phyloP scores from a whole-genome alignment of 2,113 vertebrate species.

The Hyaena hyaena region DNA sequence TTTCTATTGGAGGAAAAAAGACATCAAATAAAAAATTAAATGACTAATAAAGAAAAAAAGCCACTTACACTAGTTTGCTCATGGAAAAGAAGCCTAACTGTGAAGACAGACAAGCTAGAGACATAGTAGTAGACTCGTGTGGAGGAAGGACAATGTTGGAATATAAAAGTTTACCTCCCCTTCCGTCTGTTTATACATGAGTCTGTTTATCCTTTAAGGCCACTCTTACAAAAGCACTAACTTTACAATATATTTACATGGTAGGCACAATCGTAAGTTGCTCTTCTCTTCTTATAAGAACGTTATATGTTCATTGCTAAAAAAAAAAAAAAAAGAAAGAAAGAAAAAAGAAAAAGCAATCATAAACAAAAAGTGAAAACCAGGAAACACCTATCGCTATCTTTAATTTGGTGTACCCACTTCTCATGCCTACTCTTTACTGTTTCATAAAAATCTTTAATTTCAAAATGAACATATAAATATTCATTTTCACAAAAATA shows the following conservation, averaged over 20 bases:
- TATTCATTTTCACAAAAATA: background rate
- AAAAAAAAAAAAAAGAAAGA: too few species aligned
- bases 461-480: background rate
- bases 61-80: background rate
- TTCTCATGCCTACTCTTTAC: background rate
- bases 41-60: background rate
- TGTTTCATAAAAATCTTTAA: background rate
- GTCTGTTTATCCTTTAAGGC: background rate
- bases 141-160: background rate
- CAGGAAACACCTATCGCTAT: background rate
- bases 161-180: background rate
- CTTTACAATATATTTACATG: background rate
- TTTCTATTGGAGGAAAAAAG: background rate
- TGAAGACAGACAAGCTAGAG: background rate
- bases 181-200: background rate
- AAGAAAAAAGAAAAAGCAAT: background rate
- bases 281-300: background rate
- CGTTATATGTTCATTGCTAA: background rate
- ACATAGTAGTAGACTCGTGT: too few species aligned
- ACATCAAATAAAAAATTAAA: conserved; percentile 33
- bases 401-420: background rate
- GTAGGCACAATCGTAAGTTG: background rate
- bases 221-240: background rate
- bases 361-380: background rate
- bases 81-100: background rate